Conservation (phyloP, 2,113 vertebrate genomes). For the Eolophus roseicapilla region DNA sequence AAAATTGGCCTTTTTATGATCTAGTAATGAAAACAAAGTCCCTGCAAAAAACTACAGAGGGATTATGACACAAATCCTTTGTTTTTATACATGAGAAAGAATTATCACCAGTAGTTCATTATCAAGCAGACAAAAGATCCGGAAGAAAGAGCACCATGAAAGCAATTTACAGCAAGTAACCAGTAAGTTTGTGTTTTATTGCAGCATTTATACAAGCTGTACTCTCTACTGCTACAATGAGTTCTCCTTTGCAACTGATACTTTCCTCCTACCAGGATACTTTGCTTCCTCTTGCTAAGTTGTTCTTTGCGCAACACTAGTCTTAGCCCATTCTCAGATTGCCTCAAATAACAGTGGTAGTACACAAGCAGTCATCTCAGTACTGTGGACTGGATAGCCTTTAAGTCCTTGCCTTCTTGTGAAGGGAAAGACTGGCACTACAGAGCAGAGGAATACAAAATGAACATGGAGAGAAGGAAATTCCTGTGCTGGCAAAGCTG, state of each 20-base stretch:
- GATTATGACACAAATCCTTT: neutral
- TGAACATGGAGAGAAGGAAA: neutral
- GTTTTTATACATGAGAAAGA: neutral
- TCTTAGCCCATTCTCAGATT: neutral
- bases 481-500: neutral
- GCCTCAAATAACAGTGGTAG: neutral
- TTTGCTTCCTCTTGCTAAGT: neutral
- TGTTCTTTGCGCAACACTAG: neutral
- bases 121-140: neutral
- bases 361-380: neutral
- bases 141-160: neutral
- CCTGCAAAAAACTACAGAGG: neutral
- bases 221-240: neutral
- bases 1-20: neutral
- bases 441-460: neutral
- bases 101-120: neutral
- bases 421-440: neutral
- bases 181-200: neutral
- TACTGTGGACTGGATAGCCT: neutral
- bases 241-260: neutral
- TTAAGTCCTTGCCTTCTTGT: neutral
- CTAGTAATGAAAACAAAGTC: neutral
- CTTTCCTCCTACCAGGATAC: neutral
- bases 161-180: neutral
- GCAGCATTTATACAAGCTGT: neutral